phyloP scores from a whole-genome alignment of 2,888 invertebrate species.

The Mesoligia furuncula region DNA sequence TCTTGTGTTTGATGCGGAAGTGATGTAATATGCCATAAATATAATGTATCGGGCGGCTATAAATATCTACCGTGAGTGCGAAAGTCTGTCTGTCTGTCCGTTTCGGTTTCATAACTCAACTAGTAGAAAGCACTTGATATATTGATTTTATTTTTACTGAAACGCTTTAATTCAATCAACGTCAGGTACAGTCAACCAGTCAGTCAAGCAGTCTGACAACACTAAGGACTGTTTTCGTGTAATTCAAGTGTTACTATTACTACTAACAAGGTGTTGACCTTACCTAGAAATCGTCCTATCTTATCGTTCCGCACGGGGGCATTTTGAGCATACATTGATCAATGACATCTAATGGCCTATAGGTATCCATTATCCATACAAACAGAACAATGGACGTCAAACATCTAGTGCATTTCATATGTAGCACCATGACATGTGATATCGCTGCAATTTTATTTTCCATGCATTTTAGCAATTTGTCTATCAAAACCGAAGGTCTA shows the following conservation, averaged over 20 bases:
- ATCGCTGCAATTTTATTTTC: background rate
- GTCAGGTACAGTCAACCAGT: too few species aligned
- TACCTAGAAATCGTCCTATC: background rate
- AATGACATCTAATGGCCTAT: background rate
- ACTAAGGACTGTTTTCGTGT: background rate
- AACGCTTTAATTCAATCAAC: constrained; percentile 5
- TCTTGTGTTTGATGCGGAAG: constrained; percentile 28
- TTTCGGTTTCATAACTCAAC: constrained; percentile 31
- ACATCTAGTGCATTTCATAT: background rate
- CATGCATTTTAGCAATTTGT: constrained; percentile 10
- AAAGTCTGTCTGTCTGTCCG: constrained; percentile 27
- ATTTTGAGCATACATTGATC: background rate
- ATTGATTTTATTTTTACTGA: constrained; percentile 13
- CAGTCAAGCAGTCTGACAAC: background rate
- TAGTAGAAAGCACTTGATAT: constrained; percentile 14
- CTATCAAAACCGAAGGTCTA: constrained; percentile 11
- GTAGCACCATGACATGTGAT: background rate
- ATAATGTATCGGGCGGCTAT: constrained; percentile 24
- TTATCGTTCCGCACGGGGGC: background rate
- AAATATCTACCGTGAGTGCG: constrained; percentile 36
- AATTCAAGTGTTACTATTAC: background rate
- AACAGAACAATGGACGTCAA: constrained; percentile 13
- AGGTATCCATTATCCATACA: background rate
- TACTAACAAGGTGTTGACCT: background rate
- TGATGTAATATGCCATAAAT: constrained; percentile 41